These are phyloP conservation scores for Serranus cabrilla DNA, from an alignment of 2,797 vertebrate species.

Conservation along the genomic window DNA sequence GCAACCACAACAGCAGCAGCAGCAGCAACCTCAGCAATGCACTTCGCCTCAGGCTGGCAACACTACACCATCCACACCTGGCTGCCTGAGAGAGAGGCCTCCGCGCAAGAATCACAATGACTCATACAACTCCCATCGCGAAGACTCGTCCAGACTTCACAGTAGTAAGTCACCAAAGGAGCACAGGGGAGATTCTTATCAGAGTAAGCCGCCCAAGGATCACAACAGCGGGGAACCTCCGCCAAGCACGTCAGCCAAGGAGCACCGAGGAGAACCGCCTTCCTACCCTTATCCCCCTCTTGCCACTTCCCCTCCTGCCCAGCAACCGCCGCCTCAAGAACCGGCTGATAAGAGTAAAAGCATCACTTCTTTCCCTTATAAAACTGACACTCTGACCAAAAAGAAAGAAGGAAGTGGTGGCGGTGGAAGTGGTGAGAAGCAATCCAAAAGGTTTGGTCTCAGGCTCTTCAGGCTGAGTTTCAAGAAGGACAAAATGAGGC, in stretches of 20 bases:
- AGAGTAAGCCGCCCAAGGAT: constrained; percentile 86
- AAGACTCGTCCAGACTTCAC: constrained; percentile 93
- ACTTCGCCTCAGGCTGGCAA: constrained; percentile 95
- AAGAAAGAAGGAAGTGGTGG: constrained; percentile 91
- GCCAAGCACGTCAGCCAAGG: constrained; percentile 90
- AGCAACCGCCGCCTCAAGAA: constrained; percentile 80
- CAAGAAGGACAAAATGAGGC: constrained; percentile 99
- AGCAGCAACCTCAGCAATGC: constrained; percentile 88
- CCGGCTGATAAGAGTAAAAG: constrained; percentile 94
- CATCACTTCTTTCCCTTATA: constrained; percentile 96
- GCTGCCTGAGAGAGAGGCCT: constrained; percentile 94
- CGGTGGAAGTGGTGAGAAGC: constrained; percentile 92
- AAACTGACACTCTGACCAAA: constrained; percentile 97
- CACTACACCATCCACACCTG: constrained; percentile 94
- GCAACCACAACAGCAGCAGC: constrained; percentile 80
- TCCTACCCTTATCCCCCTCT: constrained; percentile 84
- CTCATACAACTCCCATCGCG: constrained; percentile 95
- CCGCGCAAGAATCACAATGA: constrained; percentile 96
- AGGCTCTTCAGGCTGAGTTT: constrained; percentile 98
- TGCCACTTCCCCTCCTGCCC: constrained; percentile 90
- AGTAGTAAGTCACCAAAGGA: constrained; percentile 92
- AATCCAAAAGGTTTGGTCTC: constrained; percentile 97
- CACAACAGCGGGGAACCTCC: constrained; percentile 82
- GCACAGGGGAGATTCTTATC: constrained; percentile 81
- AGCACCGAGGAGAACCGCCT: constrained; percentile 87